Evolutionary conservation across 2,888 invertebrate genomes (phyloP).

Genomic region (Lydus trimaculatus): DNA sequence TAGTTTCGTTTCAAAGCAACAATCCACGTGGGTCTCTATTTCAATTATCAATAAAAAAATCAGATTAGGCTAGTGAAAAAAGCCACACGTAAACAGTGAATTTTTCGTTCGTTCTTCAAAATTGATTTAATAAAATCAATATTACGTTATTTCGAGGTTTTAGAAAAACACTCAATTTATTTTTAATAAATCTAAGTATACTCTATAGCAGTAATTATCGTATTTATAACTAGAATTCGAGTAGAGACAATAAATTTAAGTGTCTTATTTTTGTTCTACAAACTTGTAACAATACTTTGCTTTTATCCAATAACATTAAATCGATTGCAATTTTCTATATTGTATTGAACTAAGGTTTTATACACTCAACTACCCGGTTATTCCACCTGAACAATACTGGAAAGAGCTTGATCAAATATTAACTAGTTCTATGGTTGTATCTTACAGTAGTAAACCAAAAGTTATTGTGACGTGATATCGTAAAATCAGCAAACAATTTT

Average conservation of each 20-base stretch:
- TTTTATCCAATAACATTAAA: neutral
- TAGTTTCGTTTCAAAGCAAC: neutral
- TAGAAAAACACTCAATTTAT: conserved; percentile 14
- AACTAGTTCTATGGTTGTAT: neutral
- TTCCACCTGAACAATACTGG: neutral
- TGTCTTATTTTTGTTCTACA: neutral
- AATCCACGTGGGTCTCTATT: neutral
- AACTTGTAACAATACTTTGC: neutral
- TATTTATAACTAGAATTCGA: too few relatives aligned
- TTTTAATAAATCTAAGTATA: too few relatives aligned
- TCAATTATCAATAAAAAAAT: neutral
- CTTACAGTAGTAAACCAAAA: neutral
- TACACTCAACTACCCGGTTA: neutral
- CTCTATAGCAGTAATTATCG: too few relatives aligned
- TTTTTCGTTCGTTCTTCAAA: neutral
- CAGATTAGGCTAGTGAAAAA: neutral
- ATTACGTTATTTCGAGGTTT: conserved; percentile 18
- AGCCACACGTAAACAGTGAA: conserved; percentile 14
- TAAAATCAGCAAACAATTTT: neutral
- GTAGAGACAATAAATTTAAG: neutral
- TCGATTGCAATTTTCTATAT: neutral
- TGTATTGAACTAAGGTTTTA: neutral
- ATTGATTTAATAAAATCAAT: conserved; percentile 17
- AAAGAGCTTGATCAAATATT: conserved; percentile 1
- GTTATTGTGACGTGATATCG: neutral